Evolutionary conservation across 2,113 vertebrate species (phyloP), one percentile per base, ranked within the genome.

Genomic region (Nestor notabilis): DNA sequence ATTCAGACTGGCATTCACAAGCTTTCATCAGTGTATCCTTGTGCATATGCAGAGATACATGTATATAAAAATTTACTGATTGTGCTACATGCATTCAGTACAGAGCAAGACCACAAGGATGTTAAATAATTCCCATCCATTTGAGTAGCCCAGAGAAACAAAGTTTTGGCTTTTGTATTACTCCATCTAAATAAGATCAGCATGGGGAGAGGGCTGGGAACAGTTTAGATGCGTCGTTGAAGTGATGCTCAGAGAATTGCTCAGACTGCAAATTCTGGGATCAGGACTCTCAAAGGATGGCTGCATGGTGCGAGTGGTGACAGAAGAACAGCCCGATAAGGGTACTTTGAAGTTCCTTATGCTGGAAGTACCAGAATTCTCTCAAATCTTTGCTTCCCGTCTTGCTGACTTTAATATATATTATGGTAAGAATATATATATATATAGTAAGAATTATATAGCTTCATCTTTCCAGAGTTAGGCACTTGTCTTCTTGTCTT

Each of bases 71-170:
- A 37, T 28, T 2, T 5, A 17, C 35, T 6, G 43, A 9, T 37
- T 11, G 29, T 31, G 68, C 58, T 71, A 16, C 76, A 44, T 24
- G 91, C 50, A 20, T 35, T 83, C 37, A n/a, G 35, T 10, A 60
- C 49, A 76, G 85, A 92, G 71, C 19, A 58, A 61, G 69, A 7
- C 17, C 24, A 15, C 60, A 18, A 31, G 2, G 88, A n/a, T 65
- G 50, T 87, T 79, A 89, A 97, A 95, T 87, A 93, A 96, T 94
- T 94, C 77, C 4, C 49, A 61, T 31, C 64, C 33, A 50, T 74
- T 47, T 35, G 70, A 93, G 94, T 65, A 94, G 50, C 64, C 93
- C 95, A 81, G 95, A 74, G 46, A 91, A 97, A 84, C 0, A 44
- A 74, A 87, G 60, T 78, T 87, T 95, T 95, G 95, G 81, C 88